Percentiles rank a stretch among this genome's conserved stretches.
These are phyloP conservation scores for Zosterops hypoxanthus DNA, from an alignment of 2,113 vertebrate species.

Conservation along the genomic window DNA sequence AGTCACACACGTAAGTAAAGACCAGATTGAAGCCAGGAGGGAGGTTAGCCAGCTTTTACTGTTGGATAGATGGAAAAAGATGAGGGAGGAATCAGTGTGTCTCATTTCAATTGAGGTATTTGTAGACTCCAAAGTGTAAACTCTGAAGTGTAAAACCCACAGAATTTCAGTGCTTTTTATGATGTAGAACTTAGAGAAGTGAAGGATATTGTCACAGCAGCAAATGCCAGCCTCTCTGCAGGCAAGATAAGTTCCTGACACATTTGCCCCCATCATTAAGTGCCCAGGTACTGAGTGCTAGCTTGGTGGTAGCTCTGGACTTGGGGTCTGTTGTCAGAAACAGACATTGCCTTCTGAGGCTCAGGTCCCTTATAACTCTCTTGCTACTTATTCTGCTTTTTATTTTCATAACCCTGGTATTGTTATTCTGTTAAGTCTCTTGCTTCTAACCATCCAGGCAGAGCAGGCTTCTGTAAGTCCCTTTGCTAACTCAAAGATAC, in stretches of 20 bases:
- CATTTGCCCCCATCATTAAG: neutral
- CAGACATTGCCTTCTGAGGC: neutral
- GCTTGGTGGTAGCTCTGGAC: neutral
- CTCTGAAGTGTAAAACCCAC: neutral
- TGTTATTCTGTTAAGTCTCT: neutral
- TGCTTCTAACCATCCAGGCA: neutral
- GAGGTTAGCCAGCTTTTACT: neutral
- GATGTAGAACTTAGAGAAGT: neutral
- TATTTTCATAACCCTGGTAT: neutral
- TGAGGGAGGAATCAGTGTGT: neutral
- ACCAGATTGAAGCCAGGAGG: neutral
- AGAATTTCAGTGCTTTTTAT: neutral
- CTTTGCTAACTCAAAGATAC: neutral
- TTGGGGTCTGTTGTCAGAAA: neutral
- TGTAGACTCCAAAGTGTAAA: neutral
- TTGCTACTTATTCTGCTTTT: neutral
- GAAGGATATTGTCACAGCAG: neutral
- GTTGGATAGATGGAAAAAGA: neutral
- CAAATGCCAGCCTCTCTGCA: neutral
- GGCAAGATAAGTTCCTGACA: neutral
- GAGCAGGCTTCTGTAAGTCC: neutral
- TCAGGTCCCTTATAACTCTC: neutral
- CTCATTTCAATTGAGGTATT: neutral
- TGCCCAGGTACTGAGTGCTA: neutral
- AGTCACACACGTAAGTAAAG: neutral